A percentile compares a stretch with the other conserved stretches of the same genome.
These are phyloP conservation scores for Caenorhabditis macrosperma DNA, from an alignment of 2,888 invertebrate genomes.

Conservation along the genomic window DNA sequence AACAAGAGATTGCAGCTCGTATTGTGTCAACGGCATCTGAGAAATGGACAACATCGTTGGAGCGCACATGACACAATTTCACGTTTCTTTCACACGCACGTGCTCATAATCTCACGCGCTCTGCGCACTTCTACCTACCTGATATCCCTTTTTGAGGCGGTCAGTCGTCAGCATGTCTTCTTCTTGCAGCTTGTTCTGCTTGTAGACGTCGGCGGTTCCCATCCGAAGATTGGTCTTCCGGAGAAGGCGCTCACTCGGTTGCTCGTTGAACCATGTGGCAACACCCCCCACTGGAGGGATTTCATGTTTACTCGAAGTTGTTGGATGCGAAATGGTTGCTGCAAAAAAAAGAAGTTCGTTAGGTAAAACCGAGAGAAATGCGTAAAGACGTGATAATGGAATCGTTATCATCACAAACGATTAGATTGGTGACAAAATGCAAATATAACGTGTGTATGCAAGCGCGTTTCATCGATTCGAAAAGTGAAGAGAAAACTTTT, in stretches of 20 bases:
- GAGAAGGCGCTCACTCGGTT: slow-evolving; percentile 36
- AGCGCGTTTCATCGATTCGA: neutral
- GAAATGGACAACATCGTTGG: slow-evolving; percentile 18
- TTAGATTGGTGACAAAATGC: neutral
- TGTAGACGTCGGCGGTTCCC: slow-evolving; percentile 73
- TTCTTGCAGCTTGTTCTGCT: slow-evolving; percentile 71
- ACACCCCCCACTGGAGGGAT: slow-evolving; percentile 6
- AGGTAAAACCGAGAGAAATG: neutral
- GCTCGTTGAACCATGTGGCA: slow-evolving; percentile 36
- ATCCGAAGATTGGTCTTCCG: slow-evolving; percentile 35
- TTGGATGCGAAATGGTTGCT: slow-evolving; percentile 9
- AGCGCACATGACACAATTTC: neutral
- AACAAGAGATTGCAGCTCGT: slow-evolving; percentile 73
- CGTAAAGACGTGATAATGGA: neutral
- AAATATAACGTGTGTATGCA: slow-evolving; percentile 3
- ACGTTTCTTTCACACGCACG: slow-evolving; percentile 16
- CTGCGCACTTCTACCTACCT: slow-evolving; percentile 50
- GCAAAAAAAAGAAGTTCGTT: neutral
- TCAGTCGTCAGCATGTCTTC: slow-evolving; percentile 72
- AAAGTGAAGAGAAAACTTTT: neutral
- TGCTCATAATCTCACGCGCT: neutral
- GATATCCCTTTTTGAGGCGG: slow-evolving; percentile 68
- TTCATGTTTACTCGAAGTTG: slow-evolving; percentile 13
- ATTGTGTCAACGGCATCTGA: slow-evolving; percentile 60
- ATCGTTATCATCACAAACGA: neutral